Conservation (phyloP, 1,140 invertebrate species). For the Steinernema feltiae region DNA sequence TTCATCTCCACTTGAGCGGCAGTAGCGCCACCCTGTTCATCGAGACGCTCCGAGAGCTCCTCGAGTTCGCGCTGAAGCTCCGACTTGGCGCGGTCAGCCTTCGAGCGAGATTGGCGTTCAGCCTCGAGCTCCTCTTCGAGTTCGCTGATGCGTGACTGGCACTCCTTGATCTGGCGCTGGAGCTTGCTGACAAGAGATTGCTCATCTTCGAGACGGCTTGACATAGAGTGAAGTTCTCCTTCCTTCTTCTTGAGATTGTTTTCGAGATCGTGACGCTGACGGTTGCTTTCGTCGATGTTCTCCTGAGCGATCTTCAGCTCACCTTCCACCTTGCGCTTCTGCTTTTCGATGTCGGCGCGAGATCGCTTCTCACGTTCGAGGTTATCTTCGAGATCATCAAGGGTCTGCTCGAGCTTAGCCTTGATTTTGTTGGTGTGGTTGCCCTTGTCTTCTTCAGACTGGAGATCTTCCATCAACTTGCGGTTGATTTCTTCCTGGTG, state of each 20-base stretch:
- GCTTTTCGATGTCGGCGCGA: conserved; percentile 92
- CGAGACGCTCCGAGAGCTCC: conserved; percentile 89
- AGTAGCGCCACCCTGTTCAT: conserved; percentile 79
- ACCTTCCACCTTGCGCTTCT: conserved; percentile 84
- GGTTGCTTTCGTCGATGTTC: conserved; percentile 50
- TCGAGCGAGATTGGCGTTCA: conserved; percentile 87
- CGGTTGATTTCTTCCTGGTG: conserved; percentile 85
- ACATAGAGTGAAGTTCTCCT: conserved; percentile 48
- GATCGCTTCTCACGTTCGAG: conserved; percentile 97
- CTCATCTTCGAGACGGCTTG: conserved; percentile 87
- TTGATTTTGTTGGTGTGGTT: conserved; percentile 98
- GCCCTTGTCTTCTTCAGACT: conserved; percentile 95
- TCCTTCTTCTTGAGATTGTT: conserved; percentile 57
- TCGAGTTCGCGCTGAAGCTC: conserved; percentile 92
- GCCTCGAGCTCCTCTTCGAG: conserved; percentile 95
- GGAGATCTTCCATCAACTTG: conserved; percentile 89
- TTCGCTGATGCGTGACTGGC: conserved; percentile 89
- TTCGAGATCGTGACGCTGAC: conserved; percentile 48
- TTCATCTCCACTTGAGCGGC: conserved; percentile 97
- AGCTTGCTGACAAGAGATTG: conserved; percentile 86
- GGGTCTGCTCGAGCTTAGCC: conserved; percentile 90
- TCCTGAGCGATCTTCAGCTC: conserved; percentile 95
- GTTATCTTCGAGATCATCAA: conserved; percentile 79
- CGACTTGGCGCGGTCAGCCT: conserved; percentile 93
- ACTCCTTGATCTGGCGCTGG: conserved; percentile 97